Evolutionary conservation across 2,113 vertebrate species (phyloP).

Genomic region (Donacobius atricapilla): DNA sequence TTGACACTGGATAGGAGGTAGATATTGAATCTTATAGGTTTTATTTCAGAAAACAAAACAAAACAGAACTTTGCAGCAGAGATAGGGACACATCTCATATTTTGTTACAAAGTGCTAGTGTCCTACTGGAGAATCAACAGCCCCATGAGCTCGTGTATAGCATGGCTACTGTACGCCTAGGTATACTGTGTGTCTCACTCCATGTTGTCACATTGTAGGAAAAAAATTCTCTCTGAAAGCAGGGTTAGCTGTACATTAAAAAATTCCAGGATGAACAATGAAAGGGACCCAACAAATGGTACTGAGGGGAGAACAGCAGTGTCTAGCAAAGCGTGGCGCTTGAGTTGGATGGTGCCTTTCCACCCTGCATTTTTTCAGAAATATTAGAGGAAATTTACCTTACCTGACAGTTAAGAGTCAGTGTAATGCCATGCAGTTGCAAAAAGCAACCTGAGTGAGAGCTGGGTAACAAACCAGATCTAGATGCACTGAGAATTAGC

Average conservation of each 20-base stretch:
- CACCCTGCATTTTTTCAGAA: not conserved
- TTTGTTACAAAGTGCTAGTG: conserved; percentile 20
- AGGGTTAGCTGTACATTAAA: not conserved
- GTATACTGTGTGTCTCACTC: not conserved
- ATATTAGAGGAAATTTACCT: not conserved
- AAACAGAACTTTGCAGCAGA: conserved; percentile 36
- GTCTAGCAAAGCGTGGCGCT: accelerated
- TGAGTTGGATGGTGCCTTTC: not conserved
- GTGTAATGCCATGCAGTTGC: not conserved
- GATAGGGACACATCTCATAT: not conserved
- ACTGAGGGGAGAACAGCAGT: accelerated
- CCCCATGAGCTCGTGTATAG: not conserved
- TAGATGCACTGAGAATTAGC: not conserved
- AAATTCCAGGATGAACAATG: accelerated
- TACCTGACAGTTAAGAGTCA: conserved; percentile 20
- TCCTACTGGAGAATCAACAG: not conserved
- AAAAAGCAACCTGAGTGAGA: not conserved
- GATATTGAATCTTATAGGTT: not conserved
- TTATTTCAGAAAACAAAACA: conserved; percentile 59
- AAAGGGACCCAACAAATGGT: not conserved
- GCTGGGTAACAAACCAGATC: not conserved
- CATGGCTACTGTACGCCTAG: not conserved
- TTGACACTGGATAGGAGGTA: conserved; percentile 14
- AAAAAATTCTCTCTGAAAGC: not conserved
- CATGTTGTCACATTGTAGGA: not conserved